Base-by-base conservation (phyloP, 1,140 invertebrate species). In the Microplitis demolitor region DNA sequence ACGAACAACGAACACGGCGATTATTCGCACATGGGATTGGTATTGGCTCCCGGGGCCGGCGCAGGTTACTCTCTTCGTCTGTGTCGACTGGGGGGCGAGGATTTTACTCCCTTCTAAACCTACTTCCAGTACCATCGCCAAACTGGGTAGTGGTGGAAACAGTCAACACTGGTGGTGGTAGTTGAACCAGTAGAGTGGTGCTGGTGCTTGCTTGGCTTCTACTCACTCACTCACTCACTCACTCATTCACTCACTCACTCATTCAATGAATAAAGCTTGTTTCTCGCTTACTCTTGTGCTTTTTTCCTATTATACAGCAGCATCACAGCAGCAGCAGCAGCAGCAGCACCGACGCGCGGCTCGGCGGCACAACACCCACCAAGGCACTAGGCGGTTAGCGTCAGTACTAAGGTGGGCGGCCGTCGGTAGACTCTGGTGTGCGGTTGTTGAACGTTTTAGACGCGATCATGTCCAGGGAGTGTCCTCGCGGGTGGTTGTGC, bases 41-140 rank as follows among this genome's bases (percentile, higher is more conserved):
- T 85, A 87, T 87, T 87, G 86, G 85, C 84, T 87, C 84, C 85
- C 85, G 82, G 86, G 85, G 82, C 81, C 81, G 81, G 85, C 83
- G 82, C 83, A 82, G 82, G 82, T 79, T 81, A 79, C 80, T 80
- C 58, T 34, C 39, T 45, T 45, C 39, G 37, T 45, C 80, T 80
- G 80, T 79, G 83, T 82, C 78, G 83, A 61, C 67, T 45, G 39
- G 39, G 39, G 39, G 39, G 39, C 39, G 39, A 6, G 39, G 39
- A 45, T 45, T 45, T 45, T 45, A 45, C 39, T 45, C 39, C 39
- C 39, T 45, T 45, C 39, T 45, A 45, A 45, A 45, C 39, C 39
- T 8, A 8, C 39, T 45, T 3, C 39, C 39, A 45, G 6, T 11
- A 6, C 11, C 39, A 45, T 6, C 31, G 34, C 3, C 13, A 45